Evolutionary conservation across 2,888 invertebrate species (phyloP).

Genomic region (Mongoloraphidia duomilia): DNA sequence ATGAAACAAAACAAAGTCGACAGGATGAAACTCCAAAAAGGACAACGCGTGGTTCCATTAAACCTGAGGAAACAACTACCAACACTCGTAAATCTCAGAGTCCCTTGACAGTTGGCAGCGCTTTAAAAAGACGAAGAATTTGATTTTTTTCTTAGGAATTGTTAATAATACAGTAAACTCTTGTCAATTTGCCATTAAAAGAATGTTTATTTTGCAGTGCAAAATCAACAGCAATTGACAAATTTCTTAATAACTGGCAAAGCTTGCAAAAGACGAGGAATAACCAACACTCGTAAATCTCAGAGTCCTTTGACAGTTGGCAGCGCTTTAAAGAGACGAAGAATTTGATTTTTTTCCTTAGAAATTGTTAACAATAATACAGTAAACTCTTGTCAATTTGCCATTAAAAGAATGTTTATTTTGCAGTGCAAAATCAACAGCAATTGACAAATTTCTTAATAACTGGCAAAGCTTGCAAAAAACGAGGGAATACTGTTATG

Average conservation of each 20-base stretch:
- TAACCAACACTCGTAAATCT: conserved; percentile 17
- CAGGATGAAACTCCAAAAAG: conserved; percentile 26
- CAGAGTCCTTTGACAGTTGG: conserved; percentile 25
- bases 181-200: background rate
- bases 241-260: too few species aligned
- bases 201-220: background rate
- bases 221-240: background rate
- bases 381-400: background rate
- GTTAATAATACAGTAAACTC: background rate
- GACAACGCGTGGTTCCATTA: conserved; percentile 30
- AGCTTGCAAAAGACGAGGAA: too few species aligned
- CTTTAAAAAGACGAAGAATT: conserved; percentile 23
- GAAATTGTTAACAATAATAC: background rate
- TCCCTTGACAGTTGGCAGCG: conserved; percentile 23
- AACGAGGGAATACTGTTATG: too few species aligned
- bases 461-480: too few species aligned
- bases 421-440: background rate
- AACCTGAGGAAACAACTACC: conserved; percentile 28
- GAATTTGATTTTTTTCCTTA: conserved; percentile 15
- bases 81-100: conserved; percentile 19
- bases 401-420: background rate
- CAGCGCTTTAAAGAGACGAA: conserved; percentile 20
- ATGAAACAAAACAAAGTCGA: conserved; percentile 13
- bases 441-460: too few species aligned
- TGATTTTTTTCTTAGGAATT: background rate